Evolutionary conservation across 2,113 vertebrate genomes (phyloP), one percentile per base, ranked within the genome.

Genomic region (Rhabdomys dilectus): DNA sequence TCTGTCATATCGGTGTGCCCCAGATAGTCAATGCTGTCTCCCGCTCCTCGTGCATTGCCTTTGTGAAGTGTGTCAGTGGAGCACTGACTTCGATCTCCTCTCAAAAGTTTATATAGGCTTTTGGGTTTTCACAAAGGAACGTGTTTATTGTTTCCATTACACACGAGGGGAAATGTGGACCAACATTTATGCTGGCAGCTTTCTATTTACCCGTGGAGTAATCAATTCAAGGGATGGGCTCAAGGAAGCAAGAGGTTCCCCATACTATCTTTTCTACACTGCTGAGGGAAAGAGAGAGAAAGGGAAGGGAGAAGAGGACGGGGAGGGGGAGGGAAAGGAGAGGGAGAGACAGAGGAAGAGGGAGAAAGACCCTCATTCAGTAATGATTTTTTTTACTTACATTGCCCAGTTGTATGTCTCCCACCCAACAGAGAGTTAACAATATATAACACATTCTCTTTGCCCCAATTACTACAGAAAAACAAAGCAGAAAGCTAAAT

Each of bases 381-480:
- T 29, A 58, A 17, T 72, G 48, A 82, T 58, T 36, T 15, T 34
- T 66, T 84, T 94, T 75, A 68, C 89, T 89, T 36, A 15, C 11
- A 77, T 62, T 77, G 80, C 53, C 26, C 66, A 92, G 7, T 8
- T 42, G 36, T 39, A 93, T n/a, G 26, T 68, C 66, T 87, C 77
- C 95, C 51, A 75, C 51, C 68, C 91, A 98, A 95, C 87, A 98
- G 58, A 94, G 64, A 98, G 76, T 91, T 90, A 96, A 97, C 53
- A 91, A 97, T 96, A 94, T 80, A 93, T 56, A 93, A 93, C 64
- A 98, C 97, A 97, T 72, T 89, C 80, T 95, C 90, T 88, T 75
- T 98, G 90, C 39, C 95, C 96, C 45, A 84, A 39, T 77, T 97
- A 96, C 94, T 97, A 29, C 94, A 95, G 82, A 85, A 97, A 97